Evolutionary conservation across 2,888 invertebrate genomes (phyloP).

Genomic region (Pristionchus entomophagus): DNA sequence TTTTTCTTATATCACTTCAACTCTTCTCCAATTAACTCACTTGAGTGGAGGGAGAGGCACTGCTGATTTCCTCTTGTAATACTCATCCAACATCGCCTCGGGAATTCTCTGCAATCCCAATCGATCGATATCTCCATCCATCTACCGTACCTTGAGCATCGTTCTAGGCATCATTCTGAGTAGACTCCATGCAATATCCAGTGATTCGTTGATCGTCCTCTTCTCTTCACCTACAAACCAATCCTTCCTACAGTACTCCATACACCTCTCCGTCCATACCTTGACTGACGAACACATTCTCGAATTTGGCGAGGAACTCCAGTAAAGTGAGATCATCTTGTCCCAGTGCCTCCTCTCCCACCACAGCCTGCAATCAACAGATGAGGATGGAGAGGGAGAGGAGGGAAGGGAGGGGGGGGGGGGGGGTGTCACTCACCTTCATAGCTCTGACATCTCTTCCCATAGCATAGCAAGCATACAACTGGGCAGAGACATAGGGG

Average conservation of each 20-base stretch:
- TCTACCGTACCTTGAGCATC: slow-evolving; percentile 86
- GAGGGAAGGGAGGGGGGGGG: too few relatives aligned
- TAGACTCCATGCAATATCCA: slow-evolving; percentile 98
- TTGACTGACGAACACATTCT: slow-evolving; percentile 98
- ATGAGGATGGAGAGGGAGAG: too few relatives aligned
- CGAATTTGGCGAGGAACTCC: slow-evolving; percentile 98
- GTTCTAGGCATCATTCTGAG: slow-evolving; percentile 99
- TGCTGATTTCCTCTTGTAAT: slow-evolving; percentile 84
- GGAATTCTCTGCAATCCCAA: slow-evolving; percentile 86
- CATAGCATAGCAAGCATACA: slow-evolving; percentile 99
- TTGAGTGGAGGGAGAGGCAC: neutral
- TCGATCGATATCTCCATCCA: neutral
- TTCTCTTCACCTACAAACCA: slow-evolving; percentile 94
- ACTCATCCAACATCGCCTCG: slow-evolving; percentile 92
- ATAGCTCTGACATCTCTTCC: slow-evolving; percentile 85
- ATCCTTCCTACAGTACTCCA: neutral
- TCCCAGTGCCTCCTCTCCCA: slow-evolving; percentile 97
- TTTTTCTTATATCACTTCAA: neutral
- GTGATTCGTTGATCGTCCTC: slow-evolving; percentile 96
- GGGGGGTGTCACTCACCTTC: slow-evolving; percentile 79
- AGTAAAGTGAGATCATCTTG: slow-evolving; percentile 97
- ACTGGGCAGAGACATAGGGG: slow-evolving; percentile 85
- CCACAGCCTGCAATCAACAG: slow-evolving; percentile 76
- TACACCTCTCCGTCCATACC: slow-evolving; percentile 76
- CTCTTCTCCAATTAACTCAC: neutral